phyloP scores from a whole-genome alignment of 2,113 vertebrate genomes.

The Tragelaphus imberbis region DNA sequence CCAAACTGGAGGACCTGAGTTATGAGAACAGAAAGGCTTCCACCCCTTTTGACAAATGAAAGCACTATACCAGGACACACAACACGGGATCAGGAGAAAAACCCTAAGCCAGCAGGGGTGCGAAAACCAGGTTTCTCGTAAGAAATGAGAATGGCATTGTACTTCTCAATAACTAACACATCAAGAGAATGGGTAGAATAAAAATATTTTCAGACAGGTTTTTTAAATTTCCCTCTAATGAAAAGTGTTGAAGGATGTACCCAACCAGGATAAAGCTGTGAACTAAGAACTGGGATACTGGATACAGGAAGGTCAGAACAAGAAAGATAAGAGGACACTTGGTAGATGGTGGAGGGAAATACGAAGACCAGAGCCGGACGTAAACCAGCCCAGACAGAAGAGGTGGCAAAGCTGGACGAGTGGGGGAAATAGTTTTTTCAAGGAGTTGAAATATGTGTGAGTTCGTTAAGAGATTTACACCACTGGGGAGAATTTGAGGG shows the following conservation, averaged over 20 bases:
- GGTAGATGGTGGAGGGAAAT: background rate
- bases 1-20: background rate
- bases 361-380: background rate
- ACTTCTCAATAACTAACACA: background rate
- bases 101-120: background rate
- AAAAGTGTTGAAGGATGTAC: background rate
- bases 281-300: background rate
- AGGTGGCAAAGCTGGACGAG: background rate
- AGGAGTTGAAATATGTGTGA: background rate
- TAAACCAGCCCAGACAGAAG: background rate
- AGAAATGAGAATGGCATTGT: background rate
- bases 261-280: background rate
- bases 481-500: background rate
- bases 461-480: background rate
- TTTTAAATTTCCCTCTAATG: background rate
- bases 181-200: background rate
- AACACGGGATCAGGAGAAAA: background rate
- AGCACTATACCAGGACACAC: background rate
- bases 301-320: background rate
- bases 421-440: background rate
- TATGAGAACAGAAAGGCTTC: background rate
- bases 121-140: background rate
- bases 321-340: background rate
- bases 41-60: background rate
- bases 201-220: background rate